These are phyloP conservation scores for Crypturellus tataupa DNA, from an alignment of 2,797 vertebrate genomes.

Conservation along the genomic window DNA sequence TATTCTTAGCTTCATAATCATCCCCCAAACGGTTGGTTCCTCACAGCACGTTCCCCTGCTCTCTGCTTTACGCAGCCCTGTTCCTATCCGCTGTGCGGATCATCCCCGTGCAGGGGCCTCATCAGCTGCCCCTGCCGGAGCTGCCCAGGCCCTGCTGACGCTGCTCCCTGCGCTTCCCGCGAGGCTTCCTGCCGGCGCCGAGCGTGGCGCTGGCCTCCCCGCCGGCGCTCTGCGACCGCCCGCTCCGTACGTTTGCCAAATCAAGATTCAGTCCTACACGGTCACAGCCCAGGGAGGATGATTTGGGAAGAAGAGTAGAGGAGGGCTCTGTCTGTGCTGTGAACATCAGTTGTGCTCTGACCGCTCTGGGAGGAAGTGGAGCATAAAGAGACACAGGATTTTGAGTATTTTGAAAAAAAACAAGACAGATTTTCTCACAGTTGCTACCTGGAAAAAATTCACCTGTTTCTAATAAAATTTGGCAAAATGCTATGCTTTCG, in stretches of 20 bases:
- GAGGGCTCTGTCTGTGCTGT: not conserved
- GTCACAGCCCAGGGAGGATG: not conserved
- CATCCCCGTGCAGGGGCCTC: not conserved
- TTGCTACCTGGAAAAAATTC: not conserved
- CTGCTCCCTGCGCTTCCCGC: not conserved
- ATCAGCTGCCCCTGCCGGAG: not conserved
- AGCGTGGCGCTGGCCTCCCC: too few relatives aligned
- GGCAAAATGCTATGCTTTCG: constrained; percentile 4
- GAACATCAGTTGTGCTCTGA: not conserved
- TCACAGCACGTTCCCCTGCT: not conserved
- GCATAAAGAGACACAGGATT: not conserved
- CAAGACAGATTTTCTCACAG: not conserved
- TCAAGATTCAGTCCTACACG: not conserved
- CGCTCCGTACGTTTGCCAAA: not conserved
- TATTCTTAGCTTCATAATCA: not conserved
- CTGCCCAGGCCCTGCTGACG: not conserved
- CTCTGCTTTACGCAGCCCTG: not conserved
- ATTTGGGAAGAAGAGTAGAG: not conserved
- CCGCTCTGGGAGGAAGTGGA: not conserved
- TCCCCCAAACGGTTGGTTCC: not conserved
- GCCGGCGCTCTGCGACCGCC: not conserved
- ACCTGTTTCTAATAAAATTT: not conserved
- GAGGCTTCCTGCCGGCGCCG: too few relatives aligned
- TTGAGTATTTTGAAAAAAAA: not conserved
- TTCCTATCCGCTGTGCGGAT: not conserved